Evolutionary conservation across 53 echinoderm and acorn worm species (phyloP), one percentile per base, ranked within the genome.

Genomic region (Holothuria leucospilota): DNA sequence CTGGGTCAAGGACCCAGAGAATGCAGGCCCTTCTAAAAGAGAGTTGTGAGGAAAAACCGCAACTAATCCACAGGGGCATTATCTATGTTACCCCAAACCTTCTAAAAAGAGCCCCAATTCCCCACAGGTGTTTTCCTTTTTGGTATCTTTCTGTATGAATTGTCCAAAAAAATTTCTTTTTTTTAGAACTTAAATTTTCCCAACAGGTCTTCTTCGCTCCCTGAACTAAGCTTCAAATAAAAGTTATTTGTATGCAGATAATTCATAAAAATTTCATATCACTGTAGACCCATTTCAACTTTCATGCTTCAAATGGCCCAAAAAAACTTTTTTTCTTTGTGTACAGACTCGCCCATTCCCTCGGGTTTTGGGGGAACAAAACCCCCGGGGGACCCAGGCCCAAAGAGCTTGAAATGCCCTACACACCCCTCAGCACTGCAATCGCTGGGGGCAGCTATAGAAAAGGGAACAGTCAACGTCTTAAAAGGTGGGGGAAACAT

Each of bases 1-100:
- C 9, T 73, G 88, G 51, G 69, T 91, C 63, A 99, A 94, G 91
- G 99, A 99, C n/a, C 46, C 91, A 93, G 58, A 92, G 93, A 58
- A 68, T 99, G 26, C 92, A 93, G 65, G 88, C 84, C 11, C 72
- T 99, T 20, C 71, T 92, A 2, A 85, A 75, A 42, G 99, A 99
- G 79, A 85, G 92, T 25, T 99, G 95, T 59, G 99, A 99, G 99
- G 99, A n/a, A n/a, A n/a, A 95, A 94, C 28, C 91, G 99, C 5
- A 99, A 99, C 62, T 99, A 61, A 89, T 99, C 82, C 99, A 99
- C 69, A 93, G 93, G 27, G 93, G 93, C 46, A 92, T 99, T 86
- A 93, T 82, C 96, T 95, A 64, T 99, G 99, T n/a, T 80, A 72
- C 88, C 15, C 99, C 99, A 0, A 94, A n/a, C n/a, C 90, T 63